These are phyloP conservation scores for Ichneumoninae sp. DNA, from an alignment of 2,888 invertebrate species.

Conservation along the genomic window DNA sequence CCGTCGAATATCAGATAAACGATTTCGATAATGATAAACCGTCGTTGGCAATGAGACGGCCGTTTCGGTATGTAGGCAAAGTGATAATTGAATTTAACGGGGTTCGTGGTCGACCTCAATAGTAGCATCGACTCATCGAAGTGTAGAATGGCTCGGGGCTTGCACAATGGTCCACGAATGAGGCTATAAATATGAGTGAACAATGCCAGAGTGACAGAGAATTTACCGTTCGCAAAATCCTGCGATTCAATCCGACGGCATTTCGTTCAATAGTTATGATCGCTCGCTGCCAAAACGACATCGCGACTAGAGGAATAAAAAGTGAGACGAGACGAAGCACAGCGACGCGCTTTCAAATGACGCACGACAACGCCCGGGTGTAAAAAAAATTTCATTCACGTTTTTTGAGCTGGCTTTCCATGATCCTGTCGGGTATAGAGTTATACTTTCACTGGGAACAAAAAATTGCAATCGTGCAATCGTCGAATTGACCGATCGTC, in stretches of 20 bases:
- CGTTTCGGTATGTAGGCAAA: too few species aligned
- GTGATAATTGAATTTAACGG: neutral
- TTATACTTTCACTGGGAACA: too few species aligned
- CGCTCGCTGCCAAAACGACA: neutral
- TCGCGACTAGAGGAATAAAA: neutral
- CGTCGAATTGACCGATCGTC: too few species aligned
- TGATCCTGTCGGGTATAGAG: too few species aligned
- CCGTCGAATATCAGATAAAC: too few species aligned
- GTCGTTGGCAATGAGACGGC: too few species aligned
- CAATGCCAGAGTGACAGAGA: neutral
- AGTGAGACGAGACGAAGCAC: neutral
- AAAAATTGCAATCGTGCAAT: too few species aligned
- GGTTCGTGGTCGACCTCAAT: neutral
- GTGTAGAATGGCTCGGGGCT: neutral
- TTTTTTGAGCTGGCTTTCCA: too few species aligned
- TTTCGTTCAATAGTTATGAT: neutral
- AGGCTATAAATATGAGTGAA: conserved; percentile 13
- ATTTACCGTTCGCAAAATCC: neutral
- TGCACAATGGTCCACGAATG: conserved; percentile 12
- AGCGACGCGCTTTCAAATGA: too few species aligned
- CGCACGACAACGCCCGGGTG: too few species aligned
- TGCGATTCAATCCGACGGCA: neutral
- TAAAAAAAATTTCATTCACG: too few species aligned
- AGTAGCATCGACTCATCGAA: neutral
- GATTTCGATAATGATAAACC: too few species aligned